Base-by-base conservation (phyloP, 1,140 invertebrate species). In the Drosophila parvula region DNA sequence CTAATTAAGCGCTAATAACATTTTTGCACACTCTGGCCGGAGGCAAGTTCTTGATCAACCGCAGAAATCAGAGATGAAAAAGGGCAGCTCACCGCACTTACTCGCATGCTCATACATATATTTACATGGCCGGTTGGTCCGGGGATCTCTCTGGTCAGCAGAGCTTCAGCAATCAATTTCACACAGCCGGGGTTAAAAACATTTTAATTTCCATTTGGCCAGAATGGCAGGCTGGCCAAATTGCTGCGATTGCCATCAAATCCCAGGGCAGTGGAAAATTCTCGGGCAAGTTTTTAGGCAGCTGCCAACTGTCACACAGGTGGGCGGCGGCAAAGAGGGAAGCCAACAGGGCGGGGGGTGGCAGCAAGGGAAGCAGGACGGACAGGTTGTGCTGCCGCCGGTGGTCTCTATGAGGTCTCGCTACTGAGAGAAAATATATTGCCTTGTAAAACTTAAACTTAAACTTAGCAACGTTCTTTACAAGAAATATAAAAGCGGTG, bases 1-100 rank as follows among this genome's bases (percentile, higher is more conserved):
- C 83, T 86, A 86, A 86, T 86, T 89, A 86, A 89, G 84, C 73
- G 79, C 76, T 86, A 86, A 86, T 89, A 86, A 86, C 79, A 88
- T 89, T 86, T 79, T 73, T 77, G 71, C 71, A 79, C 67, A 80
- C 57, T 83, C 76, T 83, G 5, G 41, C 58, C 34, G 14, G 6
- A 28, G 55, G n/a, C 60, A 85, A 58, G 56, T 79, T 62, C 69
- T 63, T 82, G 67, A 77, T 63, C 59, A 73, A 68, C 47, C 61
- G 62, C 74, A 59, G 47, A 74, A 58, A 53, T 22, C 50, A 18
- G 16, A 59, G 18, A 14, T 32, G 27, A 32, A 50, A 65, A 48
- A 30, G 22, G 11, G 16, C 40, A 28, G 50, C n/a, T 50, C 12
- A 30, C 16, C 18, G 18, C 36, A 34, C 11, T 34, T 10, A 28